Percentiles rank a stretch among this genome's conserved stretches.
phyloP scores from a whole-genome alignment of 2,113 vertebrate genomes.

The Cacatua alba region DNA sequence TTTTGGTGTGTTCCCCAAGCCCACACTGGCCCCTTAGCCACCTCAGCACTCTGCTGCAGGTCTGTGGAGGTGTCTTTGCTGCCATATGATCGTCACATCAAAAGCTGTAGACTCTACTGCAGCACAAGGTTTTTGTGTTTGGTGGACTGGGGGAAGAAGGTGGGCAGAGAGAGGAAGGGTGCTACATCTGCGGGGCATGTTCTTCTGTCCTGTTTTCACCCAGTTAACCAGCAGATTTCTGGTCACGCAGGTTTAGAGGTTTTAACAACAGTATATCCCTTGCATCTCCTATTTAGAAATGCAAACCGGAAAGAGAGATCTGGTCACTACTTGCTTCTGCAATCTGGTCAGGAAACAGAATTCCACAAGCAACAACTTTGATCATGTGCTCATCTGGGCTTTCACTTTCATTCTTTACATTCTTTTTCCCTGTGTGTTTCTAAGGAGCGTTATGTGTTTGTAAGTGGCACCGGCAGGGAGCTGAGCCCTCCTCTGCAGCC shows the following conservation, averaged over 20 bases:
- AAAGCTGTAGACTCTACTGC: neutral
- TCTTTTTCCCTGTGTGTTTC: neutral
- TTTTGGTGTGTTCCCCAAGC: neutral
- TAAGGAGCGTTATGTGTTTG: neutral
- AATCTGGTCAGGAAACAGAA: neutral
- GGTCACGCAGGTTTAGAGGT: neutral
- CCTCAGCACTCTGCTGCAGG: accelerated
- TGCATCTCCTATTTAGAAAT: neutral
- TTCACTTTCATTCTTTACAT: neutral
- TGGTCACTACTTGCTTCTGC: neutral
- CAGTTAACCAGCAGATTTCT: neutral
- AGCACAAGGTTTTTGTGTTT: neutral
- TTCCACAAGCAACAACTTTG: neutral
- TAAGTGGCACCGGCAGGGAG: neutral
- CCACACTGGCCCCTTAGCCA: accelerated
- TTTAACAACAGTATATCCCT: neutral
- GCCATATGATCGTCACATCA: neutral
- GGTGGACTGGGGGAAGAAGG: neutral
- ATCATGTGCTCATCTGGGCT: neutral
- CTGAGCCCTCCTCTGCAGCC: neutral
- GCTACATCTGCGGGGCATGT: neutral
- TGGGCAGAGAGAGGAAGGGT: neutral
- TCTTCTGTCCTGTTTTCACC: neutral
- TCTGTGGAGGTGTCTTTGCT: neutral
- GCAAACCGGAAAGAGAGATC: neutral